These are phyloP conservation scores for Troides aeacus DNA, from an alignment of 2,888 invertebrate species.

Conservation along the genomic window DNA sequence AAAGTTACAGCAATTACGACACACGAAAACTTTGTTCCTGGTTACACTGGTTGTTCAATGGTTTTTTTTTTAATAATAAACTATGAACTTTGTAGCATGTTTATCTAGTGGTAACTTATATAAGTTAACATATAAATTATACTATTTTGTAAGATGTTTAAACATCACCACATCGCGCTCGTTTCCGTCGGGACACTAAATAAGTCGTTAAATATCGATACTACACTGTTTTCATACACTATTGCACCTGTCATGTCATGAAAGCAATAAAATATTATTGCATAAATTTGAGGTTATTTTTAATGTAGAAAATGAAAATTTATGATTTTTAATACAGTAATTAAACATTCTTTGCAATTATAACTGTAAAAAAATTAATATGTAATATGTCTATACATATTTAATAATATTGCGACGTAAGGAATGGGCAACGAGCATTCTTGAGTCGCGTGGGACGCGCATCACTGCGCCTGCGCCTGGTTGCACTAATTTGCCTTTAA, in stretches of 20 bases:
- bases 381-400: constrained; percentile 1
- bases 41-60: background rate
- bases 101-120: too few relatives aligned
- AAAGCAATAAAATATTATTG: too few relatives aligned
- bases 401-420: constrained; percentile 15
- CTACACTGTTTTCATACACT: too few relatives aligned
- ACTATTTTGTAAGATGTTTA: background rate
- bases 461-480: constrained; percentile 35
- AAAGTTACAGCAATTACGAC: constrained; percentile 13
- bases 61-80: background rate
- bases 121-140: background rate
- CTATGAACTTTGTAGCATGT: background rate
- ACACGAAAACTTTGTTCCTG: constrained; percentile 6
- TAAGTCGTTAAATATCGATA: too few relatives aligned
- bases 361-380: background rate
- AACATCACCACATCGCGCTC: too few relatives aligned
- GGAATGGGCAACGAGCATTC: constrained; percentile 38
- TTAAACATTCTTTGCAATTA: background rate
- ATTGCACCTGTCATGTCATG: too few relatives aligned
- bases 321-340: background rate
- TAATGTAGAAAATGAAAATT: too few relatives aligned
- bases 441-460: constrained; percentile 40
- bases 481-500: constrained; percentile 40
- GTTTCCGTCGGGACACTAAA: too few relatives aligned
- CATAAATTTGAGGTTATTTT: too few relatives aligned